Conservation (phyloP, 2,888 invertebrate species). For the Allacma fusca region DNA sequence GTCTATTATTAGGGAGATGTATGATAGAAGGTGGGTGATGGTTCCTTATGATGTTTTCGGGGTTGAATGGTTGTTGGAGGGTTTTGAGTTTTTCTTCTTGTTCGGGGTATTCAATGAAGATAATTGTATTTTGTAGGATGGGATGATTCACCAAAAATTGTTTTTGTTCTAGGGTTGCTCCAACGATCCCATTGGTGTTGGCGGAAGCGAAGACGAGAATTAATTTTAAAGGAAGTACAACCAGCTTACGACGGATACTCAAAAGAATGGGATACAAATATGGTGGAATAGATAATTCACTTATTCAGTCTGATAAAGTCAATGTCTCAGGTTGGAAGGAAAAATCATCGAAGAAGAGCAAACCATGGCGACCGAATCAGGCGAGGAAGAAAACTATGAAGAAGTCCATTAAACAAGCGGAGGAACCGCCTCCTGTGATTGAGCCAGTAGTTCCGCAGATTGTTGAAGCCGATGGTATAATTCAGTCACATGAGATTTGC, state of each 20-base stretch:
- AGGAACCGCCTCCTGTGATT: background rate
- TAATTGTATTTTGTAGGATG: too few species aligned
- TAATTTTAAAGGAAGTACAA: constrained; percentile 57
- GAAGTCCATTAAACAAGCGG: background rate
- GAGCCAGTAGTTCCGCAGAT: background rate
- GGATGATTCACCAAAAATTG: background rate
- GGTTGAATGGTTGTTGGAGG: too few species aligned
- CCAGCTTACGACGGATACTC: constrained; percentile 57
- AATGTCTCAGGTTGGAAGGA: constrained; percentile 42
- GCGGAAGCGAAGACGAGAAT: constrained; percentile 54
- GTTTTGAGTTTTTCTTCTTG: too few species aligned
- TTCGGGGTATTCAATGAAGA: too few species aligned
- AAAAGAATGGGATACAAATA: constrained; percentile 58
- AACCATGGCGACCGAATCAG: constrained; percentile 19
- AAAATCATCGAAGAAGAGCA: constrained; percentile 30
- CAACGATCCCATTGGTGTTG: constrained; percentile 55
- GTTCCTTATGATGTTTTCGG: too few species aligned
- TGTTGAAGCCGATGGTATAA: constrained; percentile 21
- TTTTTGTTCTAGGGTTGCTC: constrained; percentile 48
- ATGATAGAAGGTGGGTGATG: constrained; percentile 53
- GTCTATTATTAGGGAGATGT: constrained; percentile 53
- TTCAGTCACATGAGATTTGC: constrained; percentile 27
- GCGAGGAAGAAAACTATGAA: constrained; percentile 14
- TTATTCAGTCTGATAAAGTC: constrained; percentile 37
- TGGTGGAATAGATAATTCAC: constrained; percentile 34